phyloP scores from a whole-genome alignment of 2,113 vertebrate species.

The Pseudorectes ferrugineus region DNA sequence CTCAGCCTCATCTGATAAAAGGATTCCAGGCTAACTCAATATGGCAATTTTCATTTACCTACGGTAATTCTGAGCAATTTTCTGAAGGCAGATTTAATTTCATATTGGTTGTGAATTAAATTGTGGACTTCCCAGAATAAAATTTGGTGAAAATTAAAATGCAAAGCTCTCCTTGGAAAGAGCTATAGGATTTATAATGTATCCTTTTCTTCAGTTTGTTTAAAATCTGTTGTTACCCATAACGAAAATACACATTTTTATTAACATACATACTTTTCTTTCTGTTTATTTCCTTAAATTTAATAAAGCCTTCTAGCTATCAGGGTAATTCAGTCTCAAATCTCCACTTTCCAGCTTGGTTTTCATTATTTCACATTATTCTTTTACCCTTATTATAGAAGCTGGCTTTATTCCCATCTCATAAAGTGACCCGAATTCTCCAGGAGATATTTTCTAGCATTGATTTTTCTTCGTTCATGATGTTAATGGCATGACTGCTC shows the following conservation, averaged over 20 bases:
- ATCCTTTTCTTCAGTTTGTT: neutral
- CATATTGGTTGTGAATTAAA: neutral
- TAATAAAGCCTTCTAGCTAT: slow-evolving; percentile 18
- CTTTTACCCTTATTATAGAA: neutral
- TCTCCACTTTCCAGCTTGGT: neutral
- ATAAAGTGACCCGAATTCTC: neutral
- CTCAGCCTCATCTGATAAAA: neutral
- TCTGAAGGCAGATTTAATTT: neutral
- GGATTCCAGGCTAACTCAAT: neutral
- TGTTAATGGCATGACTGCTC: neutral
- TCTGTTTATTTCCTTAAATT: slow-evolving; percentile 15
- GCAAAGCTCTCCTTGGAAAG: neutral
- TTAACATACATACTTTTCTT: neutral
- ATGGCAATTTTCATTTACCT: neutral
- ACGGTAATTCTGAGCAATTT: neutral
- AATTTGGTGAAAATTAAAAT: neutral
- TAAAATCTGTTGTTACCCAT: neutral
- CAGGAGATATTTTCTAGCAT: neutral
- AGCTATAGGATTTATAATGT: neutral
- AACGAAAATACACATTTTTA: neutral
- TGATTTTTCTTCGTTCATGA: slow-evolving; percentile 22
- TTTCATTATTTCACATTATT: slow-evolving; percentile 36
- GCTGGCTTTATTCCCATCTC: slow-evolving; percentile 42
- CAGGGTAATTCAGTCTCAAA: slow-evolving; percentile 3
- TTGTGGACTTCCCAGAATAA: neutral